Conservation (phyloP, 2,888 invertebrate genomes). For the Andrena praecox region DNA sequence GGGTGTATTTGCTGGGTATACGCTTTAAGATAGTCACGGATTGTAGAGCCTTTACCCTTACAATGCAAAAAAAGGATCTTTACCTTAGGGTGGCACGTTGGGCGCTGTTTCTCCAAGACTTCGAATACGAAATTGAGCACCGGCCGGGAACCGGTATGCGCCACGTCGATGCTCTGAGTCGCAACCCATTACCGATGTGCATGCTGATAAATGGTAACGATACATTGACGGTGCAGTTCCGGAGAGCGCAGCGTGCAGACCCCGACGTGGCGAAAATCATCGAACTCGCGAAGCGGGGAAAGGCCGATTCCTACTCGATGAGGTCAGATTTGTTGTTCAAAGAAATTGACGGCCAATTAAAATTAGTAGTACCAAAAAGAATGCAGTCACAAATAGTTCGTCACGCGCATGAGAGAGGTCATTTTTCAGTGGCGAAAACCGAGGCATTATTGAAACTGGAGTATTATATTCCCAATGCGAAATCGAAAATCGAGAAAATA, state of each 20-base stretch:
- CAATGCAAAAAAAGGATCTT: conserved; percentile 13
- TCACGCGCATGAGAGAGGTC: conserved; percentile 78
- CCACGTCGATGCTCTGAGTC: conserved; percentile 68
- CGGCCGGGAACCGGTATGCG: conserved; percentile 22
- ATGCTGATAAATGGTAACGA: neutral
- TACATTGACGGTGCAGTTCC: conserved; percentile 1
- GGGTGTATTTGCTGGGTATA: conserved; percentile 19
- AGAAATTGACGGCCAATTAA: conserved; percentile 20
- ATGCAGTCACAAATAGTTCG: conserved; percentile 80
- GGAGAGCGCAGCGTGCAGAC: conserved; percentile 41
- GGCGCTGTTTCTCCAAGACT: neutral
- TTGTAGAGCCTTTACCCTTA: conserved; percentile 2
- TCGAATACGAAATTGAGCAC: conserved; percentile 7
- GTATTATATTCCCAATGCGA: neutral
- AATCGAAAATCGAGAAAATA: conserved; percentile 8
- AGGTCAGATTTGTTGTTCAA: conserved; percentile 38
- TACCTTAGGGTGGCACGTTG: conserved; percentile 11
- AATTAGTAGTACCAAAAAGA: conserved; percentile 76
- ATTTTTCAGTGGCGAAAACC: conserved; percentile 77
- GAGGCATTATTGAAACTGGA: neutral
- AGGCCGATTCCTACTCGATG: conserved; percentile 63
- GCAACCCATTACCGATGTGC: conserved; percentile 51
- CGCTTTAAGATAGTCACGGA: conserved; percentile 19
- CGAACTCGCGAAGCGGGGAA: conserved; percentile 11
- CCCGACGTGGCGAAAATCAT: neutral